A percentile compares a stretch with the other conserved stretches of the same genome.
Conservation (phyloP, 1,140 invertebrate genomes). For the Apis florea region DNA sequence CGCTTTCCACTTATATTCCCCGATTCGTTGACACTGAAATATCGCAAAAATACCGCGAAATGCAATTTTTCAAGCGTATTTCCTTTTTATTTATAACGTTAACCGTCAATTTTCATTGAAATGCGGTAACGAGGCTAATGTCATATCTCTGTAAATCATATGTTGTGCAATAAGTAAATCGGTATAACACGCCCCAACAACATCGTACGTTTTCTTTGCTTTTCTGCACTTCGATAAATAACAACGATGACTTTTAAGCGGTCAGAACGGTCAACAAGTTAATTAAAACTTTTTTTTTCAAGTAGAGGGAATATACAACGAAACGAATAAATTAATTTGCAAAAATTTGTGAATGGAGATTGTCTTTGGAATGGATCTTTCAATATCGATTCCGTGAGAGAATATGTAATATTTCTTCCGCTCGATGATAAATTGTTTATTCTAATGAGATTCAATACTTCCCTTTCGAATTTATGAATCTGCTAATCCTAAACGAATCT, state of each 20-base stretch:
- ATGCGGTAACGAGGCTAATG: not conserved
- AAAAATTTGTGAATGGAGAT: too few species aligned
- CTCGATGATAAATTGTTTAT: not conserved
- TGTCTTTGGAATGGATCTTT: too few species aligned
- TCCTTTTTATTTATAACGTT: not conserved
- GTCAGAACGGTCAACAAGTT: not conserved
- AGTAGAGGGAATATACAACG: too few species aligned
- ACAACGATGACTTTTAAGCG: not conserved
- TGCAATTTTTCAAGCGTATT: too few species aligned
- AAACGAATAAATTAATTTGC: too few species aligned
- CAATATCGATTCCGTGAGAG: not conserved
- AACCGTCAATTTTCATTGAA: slow-evolving; percentile 3
- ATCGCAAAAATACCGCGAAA: not conserved
- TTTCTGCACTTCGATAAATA: not conserved
- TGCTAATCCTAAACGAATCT: not conserved
- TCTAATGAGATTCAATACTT: not conserved
- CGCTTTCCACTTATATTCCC: not conserved
- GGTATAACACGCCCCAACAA: not conserved
- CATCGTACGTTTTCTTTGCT: slow-evolving; percentile 1
- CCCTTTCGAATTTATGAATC: not conserved
- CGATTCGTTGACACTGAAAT: not conserved
- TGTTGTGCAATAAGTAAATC: slow-evolving; percentile 28
- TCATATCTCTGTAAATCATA: slow-evolving; percentile 27
- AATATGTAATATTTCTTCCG: not conserved
- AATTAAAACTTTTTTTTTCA: too few species aligned